phyloP scores from a whole-genome alignment of 2,888 invertebrate species.

The Dione juno region DNA sequence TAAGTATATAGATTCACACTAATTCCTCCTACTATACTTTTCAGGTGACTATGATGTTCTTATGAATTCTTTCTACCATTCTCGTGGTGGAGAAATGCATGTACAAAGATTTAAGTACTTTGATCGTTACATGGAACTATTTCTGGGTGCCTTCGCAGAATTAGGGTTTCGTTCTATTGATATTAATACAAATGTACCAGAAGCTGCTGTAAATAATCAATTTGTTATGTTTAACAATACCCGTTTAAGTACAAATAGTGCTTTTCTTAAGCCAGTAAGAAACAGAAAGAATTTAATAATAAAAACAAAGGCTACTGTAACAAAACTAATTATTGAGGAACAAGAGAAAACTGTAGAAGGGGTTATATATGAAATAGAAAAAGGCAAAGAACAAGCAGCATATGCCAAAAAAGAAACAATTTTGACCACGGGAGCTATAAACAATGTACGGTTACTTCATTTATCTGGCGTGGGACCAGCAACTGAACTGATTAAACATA shows the following conservation, averaged over 20 bases:
- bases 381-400: constrained; percentile 70
- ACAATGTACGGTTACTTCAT: constrained; percentile 73
- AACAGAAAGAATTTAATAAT: constrained; percentile 73
- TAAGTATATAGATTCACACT: too few relatives aligned
- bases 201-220: constrained; percentile 75
- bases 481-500: constrained; percentile 66
- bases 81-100: constrained; percentile 76
- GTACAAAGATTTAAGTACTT: constrained; percentile 73
- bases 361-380: constrained; percentile 71
- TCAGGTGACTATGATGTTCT: constrained; percentile 77
- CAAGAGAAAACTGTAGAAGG: constrained; percentile 72
- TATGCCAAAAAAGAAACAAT: constrained; percentile 76
- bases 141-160: constrained; percentile 70
- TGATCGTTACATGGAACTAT: constrained; percentile 71
- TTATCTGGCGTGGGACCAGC: constrained; percentile 75
- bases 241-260: constrained; percentile 72
- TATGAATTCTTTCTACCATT: constrained; percentile 75
- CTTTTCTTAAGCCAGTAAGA: constrained; percentile 71
- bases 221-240: constrained; percentile 74
- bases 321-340: constrained; percentile 70
- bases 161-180: constrained; percentile 73
- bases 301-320: constrained; percentile 71
- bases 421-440: constrained; percentile 73
- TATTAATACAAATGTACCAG: constrained; percentile 72
- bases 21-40: constrained; percentile 43